Evolutionary conservation across 2,888 invertebrate genomes (phyloP).

Genomic region (Troides oblongomaculatus): DNA sequence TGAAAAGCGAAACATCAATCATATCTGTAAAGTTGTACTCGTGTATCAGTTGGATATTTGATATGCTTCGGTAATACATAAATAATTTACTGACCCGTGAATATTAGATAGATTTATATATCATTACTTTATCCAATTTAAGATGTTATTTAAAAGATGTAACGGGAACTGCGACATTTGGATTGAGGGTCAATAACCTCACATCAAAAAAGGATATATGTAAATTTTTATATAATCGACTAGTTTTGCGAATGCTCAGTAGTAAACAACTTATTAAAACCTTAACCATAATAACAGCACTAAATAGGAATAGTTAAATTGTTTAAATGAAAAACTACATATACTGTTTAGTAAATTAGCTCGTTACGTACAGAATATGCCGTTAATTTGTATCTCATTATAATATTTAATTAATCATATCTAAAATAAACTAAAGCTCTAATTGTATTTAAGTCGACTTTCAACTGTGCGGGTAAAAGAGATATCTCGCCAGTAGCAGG

Average conservation of each 20-base stretch:
- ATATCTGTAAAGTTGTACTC: not conserved
- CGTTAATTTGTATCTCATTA: not conserved
- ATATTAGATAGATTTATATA: too few relatives aligned
- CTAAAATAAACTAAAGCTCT: not conserved
- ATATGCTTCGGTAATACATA: too few relatives aligned
- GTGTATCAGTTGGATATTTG: not conserved
- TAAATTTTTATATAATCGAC: too few relatives aligned
- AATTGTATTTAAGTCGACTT: not conserved
- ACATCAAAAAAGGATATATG: too few relatives aligned
- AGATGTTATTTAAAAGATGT: too few relatives aligned
- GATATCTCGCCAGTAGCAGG: slow-evolving; percentile 38
- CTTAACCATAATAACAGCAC: not conserved
- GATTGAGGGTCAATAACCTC: too few relatives aligned
- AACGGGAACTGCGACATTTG: too few relatives aligned
- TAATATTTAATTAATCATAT: not conserved
- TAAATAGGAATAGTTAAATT: too few relatives aligned
- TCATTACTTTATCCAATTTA: too few relatives aligned
- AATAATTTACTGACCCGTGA: too few relatives aligned
- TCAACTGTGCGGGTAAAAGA: slow-evolving; percentile 25
- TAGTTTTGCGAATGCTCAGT: too few relatives aligned
- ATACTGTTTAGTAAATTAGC: not conserved
- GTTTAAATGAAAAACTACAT: too few relatives aligned
- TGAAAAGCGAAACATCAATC: not conserved
- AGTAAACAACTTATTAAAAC: not conserved
- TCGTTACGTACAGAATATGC: not conserved